Evolutionary conservation across 2,113 vertebrate species (phyloP).

Genomic region (Nyctereutes procyonoides): DNA sequence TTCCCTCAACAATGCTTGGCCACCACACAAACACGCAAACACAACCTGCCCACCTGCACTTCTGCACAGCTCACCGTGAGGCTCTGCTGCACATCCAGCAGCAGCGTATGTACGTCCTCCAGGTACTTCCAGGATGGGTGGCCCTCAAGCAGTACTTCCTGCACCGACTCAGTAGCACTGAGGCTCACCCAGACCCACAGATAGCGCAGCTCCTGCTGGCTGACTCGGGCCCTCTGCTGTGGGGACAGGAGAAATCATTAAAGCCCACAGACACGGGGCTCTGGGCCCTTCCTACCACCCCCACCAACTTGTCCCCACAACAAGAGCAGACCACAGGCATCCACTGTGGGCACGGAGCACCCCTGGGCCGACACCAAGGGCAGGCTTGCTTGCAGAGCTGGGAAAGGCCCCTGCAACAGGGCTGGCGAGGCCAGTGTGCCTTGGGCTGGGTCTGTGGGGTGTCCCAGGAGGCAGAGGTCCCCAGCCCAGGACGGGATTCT

Average conservation of each 20-base stretch:
- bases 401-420: neutral
- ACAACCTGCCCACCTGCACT: conserved; percentile 55
- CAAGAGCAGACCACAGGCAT: neutral
- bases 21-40: neutral
- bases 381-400: neutral
- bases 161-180: conserved; percentile 88
- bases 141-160: conserved; percentile 86
- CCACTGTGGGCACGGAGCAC: neutral
- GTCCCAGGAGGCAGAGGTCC: neutral
- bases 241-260: neutral
- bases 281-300: neutral
- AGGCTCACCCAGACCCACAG: conserved; percentile 92
- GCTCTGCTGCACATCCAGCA: conserved; percentile 63
- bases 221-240: conserved; percentile 84
- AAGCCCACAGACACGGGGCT: neutral
- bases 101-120: conserved; percentile 86
- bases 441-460: neutral
- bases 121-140: conserved; percentile 91
- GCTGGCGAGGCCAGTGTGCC: neutral
- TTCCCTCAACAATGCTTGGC: neutral
- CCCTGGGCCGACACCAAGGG: neutral
- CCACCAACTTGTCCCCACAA: neutral
- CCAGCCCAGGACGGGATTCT: conserved; percentile 35
- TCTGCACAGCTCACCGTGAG: conserved; percentile 11
- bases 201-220: conserved; percentile 86